A percentile compares a stretch with the other conserved stretches of the same genome.
phyloP scores from a whole-genome alignment of 1,140 invertebrate species.

The Lanistes nyassanus region DNA sequence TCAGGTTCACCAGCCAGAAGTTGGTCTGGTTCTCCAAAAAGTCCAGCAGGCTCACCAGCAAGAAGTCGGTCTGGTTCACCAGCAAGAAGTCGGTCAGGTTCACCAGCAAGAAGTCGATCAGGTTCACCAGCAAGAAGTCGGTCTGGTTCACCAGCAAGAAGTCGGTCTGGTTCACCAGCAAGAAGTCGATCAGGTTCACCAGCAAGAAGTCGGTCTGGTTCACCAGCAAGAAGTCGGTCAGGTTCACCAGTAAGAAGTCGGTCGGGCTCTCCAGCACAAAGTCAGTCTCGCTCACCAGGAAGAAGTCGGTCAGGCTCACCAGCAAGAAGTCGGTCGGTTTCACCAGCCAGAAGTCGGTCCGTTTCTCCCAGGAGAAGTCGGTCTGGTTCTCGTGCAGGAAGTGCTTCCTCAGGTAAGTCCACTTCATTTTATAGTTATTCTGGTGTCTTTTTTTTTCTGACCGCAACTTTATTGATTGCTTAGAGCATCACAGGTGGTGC shows the following conservation, averaged over 20 bases:
- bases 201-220: slow-evolving; percentile 22
- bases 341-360: slow-evolving; percentile 32
- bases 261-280: slow-evolving; percentile 25
- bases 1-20: slow-evolving; percentile 37
- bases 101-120: slow-evolving; percentile 6
- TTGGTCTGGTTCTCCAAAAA: slow-evolving; percentile 34
- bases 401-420: neutral
- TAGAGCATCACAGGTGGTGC: too few species aligned
- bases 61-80: slow-evolving; percentile 25
- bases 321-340: slow-evolving; percentile 34
- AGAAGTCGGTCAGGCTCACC: slow-evolving; percentile 30
- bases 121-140: slow-evolving; percentile 11
- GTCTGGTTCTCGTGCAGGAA: slow-evolving; percentile 31
- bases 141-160: slow-evolving; percentile 15
- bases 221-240: slow-evolving; percentile 8
- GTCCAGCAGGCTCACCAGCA: slow-evolving; percentile 21
- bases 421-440: slow-evolving; percentile 16
- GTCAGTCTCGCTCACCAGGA: slow-evolving; percentile 30
- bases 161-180: slow-evolving; percentile 13
- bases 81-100: slow-evolving; percentile 18
- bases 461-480: too few species aligned
- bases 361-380: slow-evolving; percentile 35
- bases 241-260: slow-evolving; percentile 18
- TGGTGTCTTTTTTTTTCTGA: neutral
- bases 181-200: slow-evolving; percentile 15